Evolutionary conservation across 1,140 invertebrate species (phyloP).

Genomic region (Drosophila bocki): DNA sequence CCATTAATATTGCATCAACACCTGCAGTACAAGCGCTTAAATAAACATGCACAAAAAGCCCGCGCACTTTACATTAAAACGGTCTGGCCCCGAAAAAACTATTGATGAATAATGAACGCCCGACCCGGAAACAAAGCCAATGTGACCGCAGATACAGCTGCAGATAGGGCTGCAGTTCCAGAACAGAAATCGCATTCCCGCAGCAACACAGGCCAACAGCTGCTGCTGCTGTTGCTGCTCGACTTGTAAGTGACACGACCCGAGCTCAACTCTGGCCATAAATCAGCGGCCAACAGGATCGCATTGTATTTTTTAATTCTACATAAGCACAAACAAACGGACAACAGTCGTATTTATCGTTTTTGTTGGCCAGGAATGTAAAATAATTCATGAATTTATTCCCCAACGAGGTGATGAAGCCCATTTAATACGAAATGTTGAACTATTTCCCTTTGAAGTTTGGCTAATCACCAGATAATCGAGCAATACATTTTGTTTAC

Average conservation of each 20-base stretch:
- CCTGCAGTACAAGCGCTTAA: slow-evolving; percentile 61
- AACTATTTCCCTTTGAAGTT: background rate
- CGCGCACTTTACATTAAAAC: slow-evolving; percentile 57
- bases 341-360: slow-evolving; percentile 44
- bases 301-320: slow-evolving; percentile 35
- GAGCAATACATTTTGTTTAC: background rate
- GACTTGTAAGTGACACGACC: slow-evolving; percentile 55
- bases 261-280: slow-evolving; percentile 37
- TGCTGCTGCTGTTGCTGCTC: slow-evolving; percentile 20
- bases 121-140: slow-evolving; percentile 51
- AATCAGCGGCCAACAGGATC: slow-evolving; percentile 44
- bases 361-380: slow-evolving; percentile 37
- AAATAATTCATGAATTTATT: slow-evolving; percentile 30
- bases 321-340: slow-evolving; percentile 31
- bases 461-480: background rate
- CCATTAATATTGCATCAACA: slow-evolving; percentile 80
- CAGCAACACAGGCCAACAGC: slow-evolving; percentile 12
- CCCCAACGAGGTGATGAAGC: slow-evolving; percentile 1
- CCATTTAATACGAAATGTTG: background rate
- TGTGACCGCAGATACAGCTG: slow-evolving; percentile 43
- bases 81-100: slow-evolving; percentile 30
- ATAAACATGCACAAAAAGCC: slow-evolving; percentile 52
- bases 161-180: slow-evolving; percentile 7
- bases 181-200: slow-evolving; percentile 3
- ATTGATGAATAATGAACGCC: slow-evolving; percentile 66